Evolutionary conservation across 30 jellyfish, hydroid and myxozoan species (phyloP).

Genomic region (Turritopsis dohrnii): DNA sequence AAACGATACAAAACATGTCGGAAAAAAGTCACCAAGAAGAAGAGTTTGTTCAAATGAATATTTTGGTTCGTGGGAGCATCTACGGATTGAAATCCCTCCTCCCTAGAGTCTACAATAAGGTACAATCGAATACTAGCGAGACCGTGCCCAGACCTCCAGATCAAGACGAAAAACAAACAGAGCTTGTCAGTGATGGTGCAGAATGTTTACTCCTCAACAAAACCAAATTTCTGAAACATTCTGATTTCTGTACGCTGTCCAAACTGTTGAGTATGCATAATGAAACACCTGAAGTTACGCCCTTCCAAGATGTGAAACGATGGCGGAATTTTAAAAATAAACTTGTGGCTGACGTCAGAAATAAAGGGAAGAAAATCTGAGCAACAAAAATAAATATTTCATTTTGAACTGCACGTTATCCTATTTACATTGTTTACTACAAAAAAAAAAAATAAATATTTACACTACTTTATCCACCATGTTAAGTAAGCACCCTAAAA

Average conservation of each 20-base stretch:
- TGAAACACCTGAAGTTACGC: background rate
- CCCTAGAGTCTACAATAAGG: slow-evolving; percentile 4
- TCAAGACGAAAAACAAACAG: background rate
- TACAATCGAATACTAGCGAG: background rate
- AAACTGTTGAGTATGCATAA: slow-evolving; percentile 17
- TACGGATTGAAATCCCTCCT: slow-evolving; percentile 12
- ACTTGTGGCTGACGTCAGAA: background rate
- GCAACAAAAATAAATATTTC: background rate
- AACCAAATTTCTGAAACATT: slow-evolving; percentile 35
- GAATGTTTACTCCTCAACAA: slow-evolving; percentile 55
- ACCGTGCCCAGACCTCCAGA: background rate
- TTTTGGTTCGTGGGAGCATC: background rate
- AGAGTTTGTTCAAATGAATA: background rate
- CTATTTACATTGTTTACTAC: background rate
- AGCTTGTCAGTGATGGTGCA: slow-evolving; percentile 55
- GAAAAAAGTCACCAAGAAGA: background rate
- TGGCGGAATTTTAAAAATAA: background rate
- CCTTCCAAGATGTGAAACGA: background rate
- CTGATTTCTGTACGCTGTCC: slow-evolving; percentile 57
- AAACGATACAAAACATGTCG: background rate
- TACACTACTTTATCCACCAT: background rate
- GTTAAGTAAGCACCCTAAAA: background rate
- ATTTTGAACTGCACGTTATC: background rate
- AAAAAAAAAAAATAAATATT: no score
- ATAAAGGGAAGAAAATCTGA: background rate